Percentiles rank a stretch among this genome's conserved stretches.
phyloP scores from a whole-genome alignment of 2,113 vertebrate genomes.

The Benitochromis conjunctus region DNA sequence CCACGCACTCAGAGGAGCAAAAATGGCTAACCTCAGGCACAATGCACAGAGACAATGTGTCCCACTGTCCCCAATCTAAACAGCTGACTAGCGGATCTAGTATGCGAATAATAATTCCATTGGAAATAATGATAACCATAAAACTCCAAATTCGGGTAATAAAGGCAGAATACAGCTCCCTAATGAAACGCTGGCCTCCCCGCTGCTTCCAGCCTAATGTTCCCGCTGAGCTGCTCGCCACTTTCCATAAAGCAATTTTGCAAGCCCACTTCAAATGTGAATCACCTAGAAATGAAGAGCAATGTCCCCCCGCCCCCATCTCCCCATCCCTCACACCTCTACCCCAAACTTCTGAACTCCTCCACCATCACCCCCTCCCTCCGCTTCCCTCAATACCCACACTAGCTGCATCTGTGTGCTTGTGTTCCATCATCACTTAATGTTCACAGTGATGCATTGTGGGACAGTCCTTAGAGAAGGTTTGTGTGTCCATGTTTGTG shows the following conservation, averaged over 20 bases:
- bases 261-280: slow-evolving; percentile 59
- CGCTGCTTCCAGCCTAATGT: slow-evolving; percentile 57
- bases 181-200: slow-evolving; percentile 62
- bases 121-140: slow-evolving; percentile 67
- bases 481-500: neutral
- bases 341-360: slow-evolving; percentile 8
- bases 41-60: neutral
- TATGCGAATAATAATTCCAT: slow-evolving; percentile 59
- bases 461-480: neutral
- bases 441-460: slow-evolving; percentile 41
- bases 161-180: slow-evolving; percentile 57
- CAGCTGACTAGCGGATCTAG: slow-evolving; percentile 54
- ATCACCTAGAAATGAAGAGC: slow-evolving; percentile 66
- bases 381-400: neutral
- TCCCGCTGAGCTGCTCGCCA: slow-evolving; percentile 49
- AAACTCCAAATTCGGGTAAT: slow-evolving; percentile 66
- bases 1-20: neutral
- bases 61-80: slow-evolving; percentile 35
- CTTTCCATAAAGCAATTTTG: slow-evolving; percentile 72
- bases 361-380: neutral
- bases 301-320: neutral
- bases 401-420: slow-evolving; percentile 33
- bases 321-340: neutral
- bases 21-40: neutral
- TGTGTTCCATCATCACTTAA: slow-evolving; percentile 49